These are phyloP conservation scores for Dinocampus coccinellae DNA, from an alignment of 2,888 invertebrate species.

Conservation along the genomic window DNA sequence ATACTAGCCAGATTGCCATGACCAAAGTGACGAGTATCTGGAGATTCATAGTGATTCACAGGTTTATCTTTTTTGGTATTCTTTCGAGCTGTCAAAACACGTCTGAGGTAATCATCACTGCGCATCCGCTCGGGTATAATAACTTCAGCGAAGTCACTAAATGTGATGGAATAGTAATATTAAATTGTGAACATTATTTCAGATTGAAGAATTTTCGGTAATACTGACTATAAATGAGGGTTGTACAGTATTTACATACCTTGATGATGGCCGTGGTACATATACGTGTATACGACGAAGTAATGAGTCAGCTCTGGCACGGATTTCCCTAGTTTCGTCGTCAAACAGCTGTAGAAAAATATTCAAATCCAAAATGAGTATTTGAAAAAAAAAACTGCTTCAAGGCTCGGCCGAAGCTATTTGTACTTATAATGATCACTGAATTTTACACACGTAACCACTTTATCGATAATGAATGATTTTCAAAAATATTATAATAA, in stretches of 20 bases:
- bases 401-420: too few species aligned
- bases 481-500: too few species aligned
- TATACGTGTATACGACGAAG: slow-evolving; percentile 82
- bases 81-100: slow-evolving; percentile 77
- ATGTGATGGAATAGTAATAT: slow-evolving; percentile 25
- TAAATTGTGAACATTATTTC: too few species aligned
- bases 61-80: slow-evolving; percentile 74
- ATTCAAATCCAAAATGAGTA: background rate
- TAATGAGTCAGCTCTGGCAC: slow-evolving; percentile 82
- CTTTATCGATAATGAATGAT: too few species aligned
- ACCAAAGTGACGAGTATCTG: slow-evolving; percentile 72
- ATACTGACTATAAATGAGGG: too few species aligned
- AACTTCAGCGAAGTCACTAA: slow-evolving; percentile 72
- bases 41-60: slow-evolving; percentile 77
- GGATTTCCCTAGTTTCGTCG: slow-evolving; percentile 85
- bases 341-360: slow-evolving; percentile 79
- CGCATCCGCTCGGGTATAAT: slow-evolving; percentile 74
- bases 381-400: too few species aligned
- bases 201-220: too few species aligned
- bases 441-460: too few species aligned
- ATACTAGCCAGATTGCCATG: slow-evolving; percentile 87
- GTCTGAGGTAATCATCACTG: slow-evolving; percentile 80
- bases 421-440: too few species aligned
- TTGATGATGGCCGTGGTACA: slow-evolving; percentile 78
- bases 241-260: slow-evolving; percentile 73